Evolutionary conservation across 1,140 invertebrate genomes (phyloP), one percentile per base, ranked within the genome.

Genomic region (Matsumurasca onukii): DNA sequence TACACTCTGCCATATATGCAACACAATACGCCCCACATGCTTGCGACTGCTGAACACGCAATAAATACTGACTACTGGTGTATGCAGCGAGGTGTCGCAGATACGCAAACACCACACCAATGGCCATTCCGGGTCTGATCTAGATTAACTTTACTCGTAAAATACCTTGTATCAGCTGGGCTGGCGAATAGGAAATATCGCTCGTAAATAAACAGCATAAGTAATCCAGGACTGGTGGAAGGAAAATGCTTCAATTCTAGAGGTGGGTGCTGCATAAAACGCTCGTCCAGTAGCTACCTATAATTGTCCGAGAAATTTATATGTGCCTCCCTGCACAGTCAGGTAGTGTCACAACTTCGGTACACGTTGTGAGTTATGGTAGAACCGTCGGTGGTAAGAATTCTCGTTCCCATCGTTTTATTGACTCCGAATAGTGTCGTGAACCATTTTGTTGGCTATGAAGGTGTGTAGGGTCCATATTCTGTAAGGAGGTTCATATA

Each of bases 131-230:
- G n/a, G 25, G 24, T 5, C n/a, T 27, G 55, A 59, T 59, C 55
- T 59, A 59, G 55, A 59, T 59, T 59, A 59, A 59, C 15, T 13
- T 22, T 24, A 22, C 3, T 27, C 55, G 55, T 59, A 59, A 59
- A 59, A 3, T 59, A 59, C 9, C 25, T 3, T 9, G 22, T 59
- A 59, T 25, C 49, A 17, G 20, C 5, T 17, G 5, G 34, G 17
- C 34, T 22, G 49, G 49, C 20, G n/a, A n/a, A n/a, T n/a, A n/a
- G n/a, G 55, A 59, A 59, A 59, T 59, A 59, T 59, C 25, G 55
- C 2, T 59, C 55, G 55, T 59, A 59, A 27, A 59, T 29, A 59
- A 9, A 59, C 55, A 5, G 22, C 55, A 24, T 59, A 59, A 59
- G 55, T 59, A 59, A 27, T 3, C 12, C 22, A n/a, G 24, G 30